phyloP scores from a whole-genome alignment of 2,797 vertebrate genomes.

The Phyllotis vaccarum region DNA sequence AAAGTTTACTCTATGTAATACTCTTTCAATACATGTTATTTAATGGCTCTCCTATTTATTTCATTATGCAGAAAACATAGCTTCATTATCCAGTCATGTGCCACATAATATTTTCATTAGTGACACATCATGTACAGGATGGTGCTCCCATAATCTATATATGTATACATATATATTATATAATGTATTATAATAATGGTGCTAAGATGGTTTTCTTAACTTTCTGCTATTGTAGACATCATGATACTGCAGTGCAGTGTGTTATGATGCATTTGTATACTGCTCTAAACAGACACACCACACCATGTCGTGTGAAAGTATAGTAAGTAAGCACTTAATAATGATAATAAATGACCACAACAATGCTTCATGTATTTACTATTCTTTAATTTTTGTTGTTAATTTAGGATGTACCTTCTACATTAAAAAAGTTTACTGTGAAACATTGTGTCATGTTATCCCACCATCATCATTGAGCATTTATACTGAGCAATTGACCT shows the following conservation, averaged over 20 bases:
- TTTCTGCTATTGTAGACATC: no score
- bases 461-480: neutral
- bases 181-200: neutral
- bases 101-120: neutral
- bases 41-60: conserved; percentile 19
- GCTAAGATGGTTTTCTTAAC: neutral
- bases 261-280: neutral
- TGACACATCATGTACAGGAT: neutral
- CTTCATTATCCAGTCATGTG: neutral
- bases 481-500: neutral
- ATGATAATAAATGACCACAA: neutral
- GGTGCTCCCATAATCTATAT: neutral
- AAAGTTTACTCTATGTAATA: neutral
- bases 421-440: neutral
- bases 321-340: neutral
- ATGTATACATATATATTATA: no score
- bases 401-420: neutral
- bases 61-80: neutral
- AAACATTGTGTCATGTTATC: neutral
- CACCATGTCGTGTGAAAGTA: neutral
- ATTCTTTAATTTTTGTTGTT: neutral
- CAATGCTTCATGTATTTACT: neutral
- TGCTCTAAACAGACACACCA: neutral
- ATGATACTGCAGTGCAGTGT: neutral
- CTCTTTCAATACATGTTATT: neutral